phyloP scores from a whole-genome alignment of 2,888 invertebrate species.

The Sericinus montela region DNA sequence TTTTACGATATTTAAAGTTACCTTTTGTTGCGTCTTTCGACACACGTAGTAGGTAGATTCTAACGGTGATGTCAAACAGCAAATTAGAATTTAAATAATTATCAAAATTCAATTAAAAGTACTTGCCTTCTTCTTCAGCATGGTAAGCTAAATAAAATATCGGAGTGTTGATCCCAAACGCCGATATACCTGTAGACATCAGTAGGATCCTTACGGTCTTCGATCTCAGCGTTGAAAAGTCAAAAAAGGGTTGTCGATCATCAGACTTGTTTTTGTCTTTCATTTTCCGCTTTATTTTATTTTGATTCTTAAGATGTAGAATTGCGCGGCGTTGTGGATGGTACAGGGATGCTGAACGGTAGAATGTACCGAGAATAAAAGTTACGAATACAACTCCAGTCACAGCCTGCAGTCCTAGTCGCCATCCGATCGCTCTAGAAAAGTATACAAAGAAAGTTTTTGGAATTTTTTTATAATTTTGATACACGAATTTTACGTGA shows the following conservation, averaged over 20 bases:
- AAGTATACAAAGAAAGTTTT: not conserved
- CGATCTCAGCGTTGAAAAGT: constrained; percentile 90
- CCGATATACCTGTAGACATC: constrained; percentile 87
- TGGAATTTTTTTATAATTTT: no score
- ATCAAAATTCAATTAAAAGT: not conserved
- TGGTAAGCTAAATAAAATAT: constrained; percentile 90
- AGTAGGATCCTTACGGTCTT: constrained; percentile 91
- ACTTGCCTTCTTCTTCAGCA: constrained; percentile 85
- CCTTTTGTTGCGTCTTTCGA: no score
- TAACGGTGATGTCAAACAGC: no score
- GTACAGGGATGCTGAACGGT: constrained; percentile 92
- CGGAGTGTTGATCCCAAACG: constrained; percentile 92
- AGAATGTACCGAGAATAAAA: constrained; percentile 91
- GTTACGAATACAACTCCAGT: constrained; percentile 91
- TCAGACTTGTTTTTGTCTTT: constrained; percentile 88
- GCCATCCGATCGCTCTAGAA: constrained; percentile 88
- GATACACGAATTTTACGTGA: no score
- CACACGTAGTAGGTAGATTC: no score
- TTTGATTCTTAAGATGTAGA: constrained; percentile 92
- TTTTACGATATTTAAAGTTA: no score
- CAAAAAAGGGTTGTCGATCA: constrained; percentile 91
- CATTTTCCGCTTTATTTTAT: constrained; percentile 85
- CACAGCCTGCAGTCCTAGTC: constrained; percentile 89
- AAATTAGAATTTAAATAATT: no score
- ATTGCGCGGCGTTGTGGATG: constrained; percentile 93